Percentiles rank a stretch among this genome's conserved stretches.
phyloP scores from a whole-genome alignment of 2,888 invertebrate genomes.

The Falcaria lacertinaria region DNA sequence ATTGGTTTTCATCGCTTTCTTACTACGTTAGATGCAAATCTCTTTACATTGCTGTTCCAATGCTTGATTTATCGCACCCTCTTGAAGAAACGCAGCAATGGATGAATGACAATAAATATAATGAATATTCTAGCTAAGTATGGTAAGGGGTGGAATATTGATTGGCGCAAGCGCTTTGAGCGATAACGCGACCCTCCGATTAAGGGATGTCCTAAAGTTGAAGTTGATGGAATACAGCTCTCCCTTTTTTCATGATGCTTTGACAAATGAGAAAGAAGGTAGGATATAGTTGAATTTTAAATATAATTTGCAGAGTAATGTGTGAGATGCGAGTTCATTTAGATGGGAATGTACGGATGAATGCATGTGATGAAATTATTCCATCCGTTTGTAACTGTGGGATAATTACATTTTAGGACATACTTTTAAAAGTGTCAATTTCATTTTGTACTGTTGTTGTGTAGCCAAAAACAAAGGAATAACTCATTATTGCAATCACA shows the following conservation, averaged over 20 bases:
- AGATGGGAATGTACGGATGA: neutral
- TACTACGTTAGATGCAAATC: constrained; percentile 2
- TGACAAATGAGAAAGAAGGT: constrained; percentile 11
- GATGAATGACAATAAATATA: constrained; percentile 8
- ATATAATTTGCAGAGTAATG: constrained; percentile 1
- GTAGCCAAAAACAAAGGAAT: too few species aligned
- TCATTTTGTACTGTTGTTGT: too few species aligned
- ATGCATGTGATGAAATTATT: neutral
- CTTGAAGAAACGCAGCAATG: constrained; percentile 28
- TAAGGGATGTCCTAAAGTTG: constrained; percentile 33
- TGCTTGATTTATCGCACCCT: fast-evolving
- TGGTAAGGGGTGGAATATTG: constrained; percentile 51
- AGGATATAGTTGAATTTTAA: constrained; percentile 2
- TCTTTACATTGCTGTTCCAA: constrained; percentile 37
- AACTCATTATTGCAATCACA: too few species aligned
- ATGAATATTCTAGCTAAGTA: constrained; percentile 8
- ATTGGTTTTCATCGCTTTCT: neutral
- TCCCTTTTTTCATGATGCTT: constrained; percentile 11
- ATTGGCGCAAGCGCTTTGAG: constrained; percentile 69
- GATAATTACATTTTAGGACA: neutral
- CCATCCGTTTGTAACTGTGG: neutral
- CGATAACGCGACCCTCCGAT: constrained; percentile 42
- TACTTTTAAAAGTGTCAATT: too few species aligned
- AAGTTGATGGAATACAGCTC: constrained; percentile 21
- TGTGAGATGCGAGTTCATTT: constrained; percentile 1